A percentile compares a stretch with the other conserved stretches of the same genome.
Conservation (phyloP, 2,113 vertebrate species). For the Axis porcinus region DNA sequence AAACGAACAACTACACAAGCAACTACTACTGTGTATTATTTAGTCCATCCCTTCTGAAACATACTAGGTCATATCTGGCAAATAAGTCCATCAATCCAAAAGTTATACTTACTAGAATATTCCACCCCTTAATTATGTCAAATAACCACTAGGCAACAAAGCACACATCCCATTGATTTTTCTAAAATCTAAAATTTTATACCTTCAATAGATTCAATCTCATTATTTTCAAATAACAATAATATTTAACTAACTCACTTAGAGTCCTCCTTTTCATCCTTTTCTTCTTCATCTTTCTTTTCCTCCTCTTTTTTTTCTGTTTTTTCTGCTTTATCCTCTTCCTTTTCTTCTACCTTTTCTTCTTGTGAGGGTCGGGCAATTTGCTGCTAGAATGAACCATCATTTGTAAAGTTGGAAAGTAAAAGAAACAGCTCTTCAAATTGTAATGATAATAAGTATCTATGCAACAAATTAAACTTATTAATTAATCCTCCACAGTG, state of each 20-base stretch:
- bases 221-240: not conserved
- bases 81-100: not conserved
- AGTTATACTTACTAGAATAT: not conserved
- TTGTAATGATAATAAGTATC: not conserved
- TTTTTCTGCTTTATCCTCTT: constrained; percentile 95
- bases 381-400: constrained; percentile 85
- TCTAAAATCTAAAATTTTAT: not conserved
- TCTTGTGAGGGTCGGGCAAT: constrained; percentile 97
- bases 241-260: constrained; percentile 81
- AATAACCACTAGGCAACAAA: not conserved
- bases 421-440: not conserved
- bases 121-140: not conserved
- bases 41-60: not conserved
- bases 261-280: constrained; percentile 97
- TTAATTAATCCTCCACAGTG: not conserved
- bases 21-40: not conserved
- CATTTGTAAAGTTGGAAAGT: constrained; percentile 29
- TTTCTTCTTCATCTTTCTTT: constrained; percentile 99
- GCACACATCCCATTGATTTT: not conserved
- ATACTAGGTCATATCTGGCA: not conserved
- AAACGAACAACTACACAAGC: not conserved
- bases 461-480: not conserved
- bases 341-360: constrained; percentile 96
- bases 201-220: not conserved
- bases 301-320: constrained; percentile 98